Evolutionary conservation across 2,888 invertebrate species (phyloP).

Genomic region (Yponomeuta evonymella): DNA sequence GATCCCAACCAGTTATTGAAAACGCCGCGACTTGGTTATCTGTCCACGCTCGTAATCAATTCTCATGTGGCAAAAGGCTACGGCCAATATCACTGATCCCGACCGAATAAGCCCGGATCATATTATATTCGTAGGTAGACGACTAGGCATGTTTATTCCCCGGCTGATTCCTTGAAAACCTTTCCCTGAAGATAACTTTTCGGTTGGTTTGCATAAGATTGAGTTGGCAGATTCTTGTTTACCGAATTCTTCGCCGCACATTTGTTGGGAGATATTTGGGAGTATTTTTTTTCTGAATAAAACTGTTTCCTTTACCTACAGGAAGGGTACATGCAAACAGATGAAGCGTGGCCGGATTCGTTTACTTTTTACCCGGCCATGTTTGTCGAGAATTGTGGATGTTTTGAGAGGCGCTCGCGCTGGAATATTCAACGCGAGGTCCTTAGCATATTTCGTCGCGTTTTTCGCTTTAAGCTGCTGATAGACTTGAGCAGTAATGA

Average conservation of each 20-base stretch:
- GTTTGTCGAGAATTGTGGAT: not conserved
- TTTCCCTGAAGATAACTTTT: slow-evolving; percentile 24
- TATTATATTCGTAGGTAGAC: not conserved
- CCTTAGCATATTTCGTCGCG: slow-evolving; percentile 2
- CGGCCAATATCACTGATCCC: not conserved
- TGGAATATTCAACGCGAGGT: not conserved
- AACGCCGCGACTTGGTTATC: not conserved
- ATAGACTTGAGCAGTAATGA: no score
- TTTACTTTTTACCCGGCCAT: not conserved
- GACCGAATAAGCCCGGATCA: not conserved
- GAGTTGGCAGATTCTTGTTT: slow-evolving; percentile 25
- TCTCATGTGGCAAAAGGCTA: not conserved
- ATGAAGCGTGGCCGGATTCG: slow-evolving; percentile 2
- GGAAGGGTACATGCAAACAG: slow-evolving; percentile 4
- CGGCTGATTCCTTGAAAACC: slow-evolving; percentile 8
- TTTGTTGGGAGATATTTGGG: slow-evolving; percentile 7
- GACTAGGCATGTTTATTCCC: slow-evolving; percentile 7
- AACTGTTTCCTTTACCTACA: slow-evolving; percentile 3
- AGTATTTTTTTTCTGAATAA: not conserved
- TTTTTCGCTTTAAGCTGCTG: not conserved
- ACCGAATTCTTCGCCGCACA: slow-evolving; percentile 18
- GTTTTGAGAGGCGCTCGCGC: not conserved
- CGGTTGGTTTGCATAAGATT: slow-evolving; percentile 27
- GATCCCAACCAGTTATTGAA: not conserved
- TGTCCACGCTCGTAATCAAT: not conserved